Percentiles rank a stretch among this genome's conserved stretches.
phyloP scores from a whole-genome alignment of 2,113 vertebrate species.

The Corvus moneduloides region DNA sequence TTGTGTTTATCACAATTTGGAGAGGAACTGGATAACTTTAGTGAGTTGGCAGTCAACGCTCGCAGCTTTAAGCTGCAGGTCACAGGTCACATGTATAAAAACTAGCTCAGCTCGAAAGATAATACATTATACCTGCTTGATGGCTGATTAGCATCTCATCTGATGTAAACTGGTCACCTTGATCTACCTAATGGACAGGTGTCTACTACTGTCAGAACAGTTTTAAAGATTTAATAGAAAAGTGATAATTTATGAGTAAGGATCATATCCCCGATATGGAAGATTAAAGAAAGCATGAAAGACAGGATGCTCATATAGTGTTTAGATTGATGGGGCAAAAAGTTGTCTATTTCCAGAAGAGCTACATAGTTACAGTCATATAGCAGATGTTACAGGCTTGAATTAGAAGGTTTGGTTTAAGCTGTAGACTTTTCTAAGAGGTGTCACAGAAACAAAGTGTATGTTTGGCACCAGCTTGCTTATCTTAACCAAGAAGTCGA shows the following conservation, averaged over 20 bases:
- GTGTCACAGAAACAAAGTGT: not conserved
- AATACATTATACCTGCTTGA: not conserved
- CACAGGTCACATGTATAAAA: not conserved
- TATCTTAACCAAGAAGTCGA: not conserved
- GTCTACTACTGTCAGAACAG: not conserved
- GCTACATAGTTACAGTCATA: not conserved
- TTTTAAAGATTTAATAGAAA: not conserved
- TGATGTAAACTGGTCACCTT: not conserved
- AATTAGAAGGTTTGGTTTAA: not conserved
- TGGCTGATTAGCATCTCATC: not conserved
- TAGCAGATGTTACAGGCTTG: not conserved
- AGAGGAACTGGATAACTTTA: not conserved
- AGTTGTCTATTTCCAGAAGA: not conserved
- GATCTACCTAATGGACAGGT: not conserved
- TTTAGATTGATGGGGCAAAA: not conserved
- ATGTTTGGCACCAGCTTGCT: not conserved
- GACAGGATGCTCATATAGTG: not conserved
- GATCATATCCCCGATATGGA: not conserved
- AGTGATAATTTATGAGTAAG: not conserved
- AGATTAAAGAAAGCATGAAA: not conserved
- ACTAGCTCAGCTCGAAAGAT: not conserved
- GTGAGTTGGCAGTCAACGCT: not conserved
- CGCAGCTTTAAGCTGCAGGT: not conserved
- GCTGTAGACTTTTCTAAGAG: not conserved
- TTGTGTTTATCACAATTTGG: conserved; percentile 28